These are phyloP conservation scores for Drosophila dunni DNA, from an alignment of 1,140 invertebrate genomes.

Conservation along the genomic window DNA sequence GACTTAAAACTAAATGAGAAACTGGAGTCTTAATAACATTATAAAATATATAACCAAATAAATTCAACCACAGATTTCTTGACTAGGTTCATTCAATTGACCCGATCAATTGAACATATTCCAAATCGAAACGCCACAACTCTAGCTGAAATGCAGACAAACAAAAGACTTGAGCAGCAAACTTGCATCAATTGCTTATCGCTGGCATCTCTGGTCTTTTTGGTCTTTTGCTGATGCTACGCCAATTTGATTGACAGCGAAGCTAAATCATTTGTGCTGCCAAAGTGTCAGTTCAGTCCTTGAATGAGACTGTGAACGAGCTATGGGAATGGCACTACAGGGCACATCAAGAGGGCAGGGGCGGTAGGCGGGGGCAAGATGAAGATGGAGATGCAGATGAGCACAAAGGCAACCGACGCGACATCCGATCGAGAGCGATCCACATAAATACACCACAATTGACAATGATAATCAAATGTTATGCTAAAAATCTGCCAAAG, in stretches of 20 bases:
- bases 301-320: constrained; percentile 8
- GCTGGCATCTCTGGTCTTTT: constrained; percentile 16
- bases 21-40: too few species aligned
- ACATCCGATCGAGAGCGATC: constrained; percentile 17
- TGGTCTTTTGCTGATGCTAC: background rate
- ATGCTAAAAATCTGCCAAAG: constrained; percentile 73
- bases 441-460: constrained; percentile 68
- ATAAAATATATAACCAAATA: too few species aligned
- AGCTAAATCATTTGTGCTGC: constrained; percentile 76
- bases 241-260: constrained; percentile 74
- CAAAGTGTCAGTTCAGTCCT: constrained; percentile 50
- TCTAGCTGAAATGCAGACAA: constrained; percentile 3
- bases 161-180: constrained; percentile 58
- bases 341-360: background rate
- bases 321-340: background rate
- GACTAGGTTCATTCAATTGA: too few species aligned
- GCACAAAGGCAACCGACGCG: constrained; percentile 65
- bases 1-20: background rate
- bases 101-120: too few species aligned
- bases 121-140: too few species aligned
- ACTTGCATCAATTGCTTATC: constrained; percentile 48
- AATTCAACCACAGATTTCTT: too few species aligned
- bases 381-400: constrained; percentile 6
- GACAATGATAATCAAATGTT: constrained; percentile 81
- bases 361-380: background rate